Evolutionary conservation across 2,888 invertebrate species (phyloP).

Genomic region (Adelphocoris suturalis): DNA sequence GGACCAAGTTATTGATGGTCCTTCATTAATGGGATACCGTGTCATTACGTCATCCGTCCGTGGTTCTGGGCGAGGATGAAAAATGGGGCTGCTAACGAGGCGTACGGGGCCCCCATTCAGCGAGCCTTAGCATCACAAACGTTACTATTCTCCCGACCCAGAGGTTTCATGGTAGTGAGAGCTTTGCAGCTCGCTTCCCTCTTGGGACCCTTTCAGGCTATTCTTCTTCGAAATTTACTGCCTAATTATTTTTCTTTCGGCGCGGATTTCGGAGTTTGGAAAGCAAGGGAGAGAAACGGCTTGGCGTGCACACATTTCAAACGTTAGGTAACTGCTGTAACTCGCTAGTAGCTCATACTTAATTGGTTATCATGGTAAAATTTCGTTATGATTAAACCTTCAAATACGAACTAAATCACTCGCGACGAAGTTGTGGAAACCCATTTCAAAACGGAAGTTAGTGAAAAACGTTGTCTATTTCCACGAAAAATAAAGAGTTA

Average conservation of each 20-base stretch:
- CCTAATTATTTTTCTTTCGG: slow-evolving; percentile 61
- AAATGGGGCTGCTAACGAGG: slow-evolving; percentile 70
- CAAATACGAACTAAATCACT: no score
- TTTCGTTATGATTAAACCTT: no score
- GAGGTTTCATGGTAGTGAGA: slow-evolving; percentile 61
- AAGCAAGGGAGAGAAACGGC: slow-evolving; percentile 29
- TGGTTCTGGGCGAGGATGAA: slow-evolving; percentile 56
- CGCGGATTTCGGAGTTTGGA: slow-evolving; percentile 26
- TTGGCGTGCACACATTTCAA: background rate
- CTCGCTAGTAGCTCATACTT: background rate
- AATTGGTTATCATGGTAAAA: no score
- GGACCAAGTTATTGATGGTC: slow-evolving; percentile 69
- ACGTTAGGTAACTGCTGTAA: slow-evolving; percentile 21
- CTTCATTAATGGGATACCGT: slow-evolving; percentile 71
- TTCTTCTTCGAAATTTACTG: slow-evolving; percentile 58
- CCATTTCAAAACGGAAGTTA: no score
- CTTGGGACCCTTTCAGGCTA: slow-evolving; percentile 57
- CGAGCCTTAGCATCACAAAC: slow-evolving; percentile 68
- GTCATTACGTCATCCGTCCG: slow-evolving; percentile 70
- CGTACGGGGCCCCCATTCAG: slow-evolving; percentile 63
- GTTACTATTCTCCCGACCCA: slow-evolving; percentile 52
- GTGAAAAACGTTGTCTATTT: no score
- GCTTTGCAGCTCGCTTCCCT: slow-evolving; percentile 43
- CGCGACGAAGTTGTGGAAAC: no score
- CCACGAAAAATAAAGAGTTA: no score